These are phyloP conservation scores for Tenualosa thibaudeaui DNA, from an alignment of 2,797 vertebrate genomes.

Conservation along the genomic window DNA sequence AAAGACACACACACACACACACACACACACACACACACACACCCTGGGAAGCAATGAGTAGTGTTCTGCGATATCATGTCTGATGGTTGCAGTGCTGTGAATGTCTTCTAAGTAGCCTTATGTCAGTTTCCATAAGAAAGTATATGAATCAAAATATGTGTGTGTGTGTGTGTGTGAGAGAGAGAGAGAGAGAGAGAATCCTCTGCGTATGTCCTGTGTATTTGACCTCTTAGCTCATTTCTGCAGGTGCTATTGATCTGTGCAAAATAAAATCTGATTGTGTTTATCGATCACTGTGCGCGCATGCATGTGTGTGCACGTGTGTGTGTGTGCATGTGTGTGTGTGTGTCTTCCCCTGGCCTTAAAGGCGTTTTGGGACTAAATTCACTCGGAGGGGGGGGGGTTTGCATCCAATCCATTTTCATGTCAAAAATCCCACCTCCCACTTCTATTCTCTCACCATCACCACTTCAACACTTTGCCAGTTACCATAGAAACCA, in stretches of 20 bases:
- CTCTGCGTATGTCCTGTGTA: conserved; percentile 33
- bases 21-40: not conserved
- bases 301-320: not conserved
- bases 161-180: not conserved
- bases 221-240: conserved; percentile 14
- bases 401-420: conserved; percentile 3
- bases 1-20: not conserved
- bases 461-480: not conserved
- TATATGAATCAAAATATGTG: not conserved
- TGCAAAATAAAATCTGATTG: not conserved
- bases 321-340: not conserved
- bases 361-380: not conserved
- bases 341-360: not conserved
- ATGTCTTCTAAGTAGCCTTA: not conserved
- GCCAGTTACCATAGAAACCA: conserved; percentile 25
- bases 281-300: not conserved
- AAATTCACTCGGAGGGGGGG: not conserved
- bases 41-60: not conserved
- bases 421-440: conserved; percentile 5
- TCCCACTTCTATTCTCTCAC: not conserved
- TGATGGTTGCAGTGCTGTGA: not conserved
- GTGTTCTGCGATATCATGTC: conserved; percentile 1
- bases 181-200: conserved; percentile 16
- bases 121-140: not conserved
- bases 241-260: conserved; percentile 10